These are phyloP conservation scores for Andrena camellia DNA, from an alignment of 2,888 invertebrate species.

Conservation along the genomic window DNA sequence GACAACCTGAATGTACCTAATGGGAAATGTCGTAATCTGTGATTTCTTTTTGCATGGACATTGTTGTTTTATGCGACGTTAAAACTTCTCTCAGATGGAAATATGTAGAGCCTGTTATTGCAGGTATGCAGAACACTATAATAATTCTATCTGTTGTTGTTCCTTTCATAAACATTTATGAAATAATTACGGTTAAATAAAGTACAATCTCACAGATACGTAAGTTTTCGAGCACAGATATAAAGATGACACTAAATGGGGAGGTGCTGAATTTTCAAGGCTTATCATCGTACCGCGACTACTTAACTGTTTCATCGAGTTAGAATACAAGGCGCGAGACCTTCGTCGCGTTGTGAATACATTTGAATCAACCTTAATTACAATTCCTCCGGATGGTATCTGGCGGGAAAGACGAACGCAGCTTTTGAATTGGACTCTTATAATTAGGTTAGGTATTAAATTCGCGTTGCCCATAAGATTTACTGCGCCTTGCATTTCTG, in stretches of 20 bases:
- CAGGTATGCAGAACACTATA: too few species aligned
- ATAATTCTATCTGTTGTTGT: too few species aligned
- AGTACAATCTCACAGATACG: conserved; percentile 24
- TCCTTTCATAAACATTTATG: conserved; percentile 11
- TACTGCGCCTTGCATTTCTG: conserved; percentile 52
- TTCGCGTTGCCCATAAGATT: conserved; percentile 51
- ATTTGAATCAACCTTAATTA: conserved; percentile 65
- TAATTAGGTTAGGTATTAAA: conserved; percentile 64
- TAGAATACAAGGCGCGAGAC: conserved; percentile 55
- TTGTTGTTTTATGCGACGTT: too few species aligned
- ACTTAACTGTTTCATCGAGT: conserved; percentile 68
- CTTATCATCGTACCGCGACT: conserved; percentile 56
- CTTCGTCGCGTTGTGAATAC: conserved; percentile 58
- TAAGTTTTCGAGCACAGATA: conserved; percentile 35
- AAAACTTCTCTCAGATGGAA: too few species aligned
- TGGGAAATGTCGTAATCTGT: too few species aligned
- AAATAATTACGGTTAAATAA: conserved; percentile 40
- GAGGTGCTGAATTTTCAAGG: conserved; percentile 66
- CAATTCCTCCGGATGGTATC: conserved; percentile 64
- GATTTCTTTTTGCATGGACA: too few species aligned
- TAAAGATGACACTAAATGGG: conserved; percentile 48
- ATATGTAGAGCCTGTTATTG: too few species aligned
- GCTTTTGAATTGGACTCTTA: conserved; percentile 56
- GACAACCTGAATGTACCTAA: too few species aligned
- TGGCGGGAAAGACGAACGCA: conserved; percentile 60